Evolutionary conservation across 1,140 invertebrate species (phyloP), one percentile per base, ranked within the genome.

Genomic region (Drosophila sturtevanti): DNA sequence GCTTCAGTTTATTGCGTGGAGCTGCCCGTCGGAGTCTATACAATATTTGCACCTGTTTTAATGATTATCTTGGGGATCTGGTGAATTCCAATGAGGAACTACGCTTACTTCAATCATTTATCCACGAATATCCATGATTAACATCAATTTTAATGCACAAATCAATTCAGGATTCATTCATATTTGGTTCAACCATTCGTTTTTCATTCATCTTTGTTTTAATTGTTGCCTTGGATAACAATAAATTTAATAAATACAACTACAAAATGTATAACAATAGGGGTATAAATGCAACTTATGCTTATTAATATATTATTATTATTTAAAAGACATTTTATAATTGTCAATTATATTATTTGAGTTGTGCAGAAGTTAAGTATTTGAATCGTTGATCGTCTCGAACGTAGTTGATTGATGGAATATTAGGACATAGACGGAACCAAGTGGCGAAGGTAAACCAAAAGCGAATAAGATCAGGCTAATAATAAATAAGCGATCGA

Each of bases 21-120:
- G 93, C 95, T 22, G 93, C 95, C 0, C 95, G 95, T 75, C 93
- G 95, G 72, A 96, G 96, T 92, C 93, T 96, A n/a, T 96, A 96
- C 82, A 95, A 94, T 86, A 95, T 96, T 63, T 93, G 94, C 72
- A 92, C 92, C n/a, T 94, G 93, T 37, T 97, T 96, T 90, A 93
- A 93, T 16, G 92, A 94, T 51, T 96, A 95, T 90, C 93, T 96
- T 37, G 90, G 93, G 69, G 95, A 96, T 77, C 92, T 97, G 62
- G 91, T 94, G 21, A 81, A 96, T 9, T 92, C 94, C 60, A 86
- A 92, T 16, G 90, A 94, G 70, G 91, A 93, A 61, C 75, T 93
- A 72, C 72, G 89, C 48, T 92, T 92, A 59, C 89, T 94, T 55
- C 93, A 94, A 72, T 92, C 93, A 84, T 89, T 94, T 38, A 64